Conservation (phyloP, 2,113 vertebrate genomes). For the Oryzias melastigma region DNA sequence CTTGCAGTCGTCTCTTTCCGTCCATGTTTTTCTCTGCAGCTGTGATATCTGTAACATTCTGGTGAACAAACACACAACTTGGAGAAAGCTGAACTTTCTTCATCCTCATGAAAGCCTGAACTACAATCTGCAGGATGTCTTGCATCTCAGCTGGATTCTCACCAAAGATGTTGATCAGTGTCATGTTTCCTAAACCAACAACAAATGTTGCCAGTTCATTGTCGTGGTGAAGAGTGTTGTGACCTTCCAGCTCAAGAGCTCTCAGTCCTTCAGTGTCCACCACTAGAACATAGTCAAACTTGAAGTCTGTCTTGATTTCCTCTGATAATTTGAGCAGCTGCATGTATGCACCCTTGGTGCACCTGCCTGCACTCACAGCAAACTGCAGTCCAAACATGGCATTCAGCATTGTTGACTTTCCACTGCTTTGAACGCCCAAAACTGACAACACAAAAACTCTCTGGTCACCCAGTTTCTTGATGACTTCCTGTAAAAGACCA, state of each 20-base stretch:
- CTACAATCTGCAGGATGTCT: conserved; percentile 53
- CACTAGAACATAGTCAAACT: conserved; percentile 16
- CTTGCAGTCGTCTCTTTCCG: conserved; percentile 36
- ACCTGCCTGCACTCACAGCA: conserved; percentile 74
- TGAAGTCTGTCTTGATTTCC: conserved; percentile 13
- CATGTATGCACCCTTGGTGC: conserved; percentile 78
- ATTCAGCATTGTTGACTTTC: conserved; percentile 79
- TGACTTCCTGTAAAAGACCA: conserved; percentile 75
- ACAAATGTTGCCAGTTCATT: conserved; percentile 55
- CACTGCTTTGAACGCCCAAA: conserved; percentile 77
- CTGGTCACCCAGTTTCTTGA: conserved; percentile 71
- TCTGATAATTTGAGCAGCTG: conserved; percentile 48
- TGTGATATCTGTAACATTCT: conserved; percentile 45
- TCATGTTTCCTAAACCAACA: conserved; percentile 49
- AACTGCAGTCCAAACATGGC: conserved; percentile 74
- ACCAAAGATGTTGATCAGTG: conserved; percentile 54
- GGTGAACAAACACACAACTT: conserved; percentile 55
- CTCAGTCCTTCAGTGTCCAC: conserved; percentile 59
- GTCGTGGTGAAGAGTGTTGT: not conserved
- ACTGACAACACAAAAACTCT: conserved; percentile 80
- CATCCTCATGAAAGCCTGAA: conserved; percentile 61
- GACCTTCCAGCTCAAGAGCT: conserved; percentile 32
- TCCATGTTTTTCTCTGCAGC: conserved; percentile 45
- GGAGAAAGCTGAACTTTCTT: conserved; percentile 41
- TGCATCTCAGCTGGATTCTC: conserved; percentile 57